Conservation (phyloP, 2,797 vertebrate species). For the Discoglossus pictus region DNA sequence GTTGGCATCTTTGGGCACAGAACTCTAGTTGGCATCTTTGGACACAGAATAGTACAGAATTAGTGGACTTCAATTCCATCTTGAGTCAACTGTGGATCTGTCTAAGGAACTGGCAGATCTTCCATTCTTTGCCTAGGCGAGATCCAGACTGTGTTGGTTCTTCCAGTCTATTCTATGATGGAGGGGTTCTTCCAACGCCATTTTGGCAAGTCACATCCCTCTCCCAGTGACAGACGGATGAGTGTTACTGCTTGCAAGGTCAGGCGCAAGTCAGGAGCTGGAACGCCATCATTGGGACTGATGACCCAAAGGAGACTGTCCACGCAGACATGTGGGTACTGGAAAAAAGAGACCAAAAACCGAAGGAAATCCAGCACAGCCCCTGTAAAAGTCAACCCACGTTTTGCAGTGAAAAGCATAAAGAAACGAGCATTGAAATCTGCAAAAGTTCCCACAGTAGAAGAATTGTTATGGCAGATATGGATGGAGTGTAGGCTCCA, state of each 20-base stretch:
- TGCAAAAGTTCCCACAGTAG: slow-evolving; percentile 6
- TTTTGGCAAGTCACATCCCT: not conserved
- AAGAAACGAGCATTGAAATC: slow-evolving; percentile 13
- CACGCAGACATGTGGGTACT: not conserved
- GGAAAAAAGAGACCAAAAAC: not conserved
- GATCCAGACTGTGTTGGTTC: too few relatives aligned
- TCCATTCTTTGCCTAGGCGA: too few relatives aligned
- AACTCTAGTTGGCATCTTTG: too few relatives aligned
- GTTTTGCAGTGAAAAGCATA: slow-evolving; percentile 10
- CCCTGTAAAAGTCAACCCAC: slow-evolving; percentile 25
- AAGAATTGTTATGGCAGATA: slow-evolving; percentile 38
- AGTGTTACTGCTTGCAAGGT: slow-evolving; percentile 13
- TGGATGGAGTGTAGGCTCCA: slow-evolving; percentile 34
- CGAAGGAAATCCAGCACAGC: slow-evolving; percentile 43
- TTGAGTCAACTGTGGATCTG: too few relatives aligned
- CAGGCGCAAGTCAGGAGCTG: slow-evolving; percentile 35
- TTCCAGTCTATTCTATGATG: slow-evolving; percentile 18
- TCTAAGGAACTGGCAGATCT: too few relatives aligned
- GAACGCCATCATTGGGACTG: slow-evolving; percentile 21
- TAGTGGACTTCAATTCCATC: too few relatives aligned
- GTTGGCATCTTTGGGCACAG: too few relatives aligned
- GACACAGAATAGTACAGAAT: too few relatives aligned
- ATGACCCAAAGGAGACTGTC: slow-evolving; percentile 15
- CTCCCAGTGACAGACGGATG: not conserved
- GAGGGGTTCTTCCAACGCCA: slow-evolving; percentile 37